A percentile compares a stretch with the other conserved stretches of the same genome.
These are phyloP conservation scores for Sinocyclocheilus grahami DNA, from an alignment of 2,113 vertebrate genomes.

Conservation along the genomic window DNA sequence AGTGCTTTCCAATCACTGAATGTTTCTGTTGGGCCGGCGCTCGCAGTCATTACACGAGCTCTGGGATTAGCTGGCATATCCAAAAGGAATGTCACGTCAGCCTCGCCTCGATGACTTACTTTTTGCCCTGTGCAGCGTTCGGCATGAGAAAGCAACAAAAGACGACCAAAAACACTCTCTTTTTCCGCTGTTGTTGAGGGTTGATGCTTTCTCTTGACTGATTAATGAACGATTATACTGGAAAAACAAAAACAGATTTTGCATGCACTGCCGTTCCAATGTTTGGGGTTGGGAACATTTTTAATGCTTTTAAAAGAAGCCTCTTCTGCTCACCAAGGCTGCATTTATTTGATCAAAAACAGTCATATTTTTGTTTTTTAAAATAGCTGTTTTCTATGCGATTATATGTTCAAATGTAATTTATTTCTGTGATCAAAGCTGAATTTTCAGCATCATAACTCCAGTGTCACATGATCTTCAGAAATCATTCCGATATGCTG, in stretches of 20 bases:
- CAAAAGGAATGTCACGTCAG: slow-evolving; percentile 39
- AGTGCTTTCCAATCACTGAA: slow-evolving; percentile 1
- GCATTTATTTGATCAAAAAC: neutral
- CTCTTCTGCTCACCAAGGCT: neutral
- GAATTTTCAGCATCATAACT: neutral
- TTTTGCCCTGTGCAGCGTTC: slow-evolving; percentile 24
- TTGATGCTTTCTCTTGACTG: neutral
- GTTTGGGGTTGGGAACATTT: neutral
- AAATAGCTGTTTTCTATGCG: neutral
- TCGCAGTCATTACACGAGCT: slow-evolving; percentile 34
- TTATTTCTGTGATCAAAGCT: neutral
- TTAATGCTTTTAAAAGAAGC: neutral
- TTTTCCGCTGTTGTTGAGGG: neutral
- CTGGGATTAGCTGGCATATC: slow-evolving; percentile 51
- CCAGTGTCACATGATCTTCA: neutral
- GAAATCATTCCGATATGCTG: neutral
- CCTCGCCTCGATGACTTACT: slow-evolving; percentile 43
- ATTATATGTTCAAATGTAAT: neutral
- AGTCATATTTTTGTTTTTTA: neutral
- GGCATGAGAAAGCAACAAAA: neutral
- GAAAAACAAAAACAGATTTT: neutral
- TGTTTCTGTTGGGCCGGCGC: slow-evolving; percentile 15
- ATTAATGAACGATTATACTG: neutral
- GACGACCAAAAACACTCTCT: neutral
- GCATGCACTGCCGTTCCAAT: neutral